Evolutionary conservation across 1,140 invertebrate genomes (phyloP), one percentile per base, ranked within the genome.

Genomic region (Drosophila bocki): DNA sequence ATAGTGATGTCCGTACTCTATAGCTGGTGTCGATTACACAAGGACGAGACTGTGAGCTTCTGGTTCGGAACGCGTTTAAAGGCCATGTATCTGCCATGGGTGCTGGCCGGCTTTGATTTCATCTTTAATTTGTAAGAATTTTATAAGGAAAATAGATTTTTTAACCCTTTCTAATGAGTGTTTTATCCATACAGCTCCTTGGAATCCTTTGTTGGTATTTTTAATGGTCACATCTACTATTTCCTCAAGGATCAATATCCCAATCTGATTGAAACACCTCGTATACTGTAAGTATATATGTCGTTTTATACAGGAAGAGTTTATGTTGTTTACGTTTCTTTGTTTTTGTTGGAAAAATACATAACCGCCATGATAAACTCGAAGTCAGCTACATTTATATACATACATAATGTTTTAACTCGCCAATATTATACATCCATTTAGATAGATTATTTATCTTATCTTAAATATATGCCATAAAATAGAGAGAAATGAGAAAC

Each of bases 41-140:
- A 98, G 93, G 98, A 99, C 91, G 95, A 95, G 3, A 97, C 99
- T 61, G 98, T 99, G 0, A 96, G 95, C 47, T 99, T 99, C 93
- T 99, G 99, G 99, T 99, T 99, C 93, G 99, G 99, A 19, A 98
- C 98, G 1, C 95, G 96, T 58, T 99, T 99, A 93, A 99, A 99
- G 94, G 98, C 99, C 5, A 97, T 99, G 95, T 99, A 99, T 92
- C 93, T 99, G 9, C 99, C 99, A 1, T 99, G 99, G 98, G 98
- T 99, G 11, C 94, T 99, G 13, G 95, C 99, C 62, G 97, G 94
- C 33, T 99, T 99, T 92, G 99, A 99, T 93, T 94, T 99, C 64
- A 68, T 93, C n/a, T 81, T 93, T 64, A 76, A 87, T 12, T 69
- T 19, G 68, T 71, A 58, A 58, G 64, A 3, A 15, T 44, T 8